phyloP scores from a whole-genome alignment of 2,888 invertebrate species.

The Troides aeacus region DNA sequence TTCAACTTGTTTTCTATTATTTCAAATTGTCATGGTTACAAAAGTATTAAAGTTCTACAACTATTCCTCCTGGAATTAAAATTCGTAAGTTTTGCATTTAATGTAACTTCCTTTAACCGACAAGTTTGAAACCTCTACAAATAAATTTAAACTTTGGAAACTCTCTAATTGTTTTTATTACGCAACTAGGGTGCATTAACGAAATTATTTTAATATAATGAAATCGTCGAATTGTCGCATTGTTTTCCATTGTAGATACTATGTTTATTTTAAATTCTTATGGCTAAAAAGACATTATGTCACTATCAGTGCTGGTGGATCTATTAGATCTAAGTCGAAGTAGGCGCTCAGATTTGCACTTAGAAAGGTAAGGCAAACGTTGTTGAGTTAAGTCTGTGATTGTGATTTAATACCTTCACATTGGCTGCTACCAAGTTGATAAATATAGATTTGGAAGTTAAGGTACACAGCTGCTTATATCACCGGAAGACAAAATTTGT shows the following conservation, averaged over 20 bases:
- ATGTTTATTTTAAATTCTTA: background rate
- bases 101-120: constrained; percentile 21
- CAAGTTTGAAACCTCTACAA: constrained; percentile 19
- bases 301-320: background rate
- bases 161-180: constrained; percentile 24
- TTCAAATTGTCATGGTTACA: constrained; percentile 6
- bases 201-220: constrained; percentile 11
- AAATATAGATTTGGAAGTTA: too few relatives aligned
- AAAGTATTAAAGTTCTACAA: background rate
- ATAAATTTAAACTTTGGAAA: constrained; percentile 23
- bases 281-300: background rate
- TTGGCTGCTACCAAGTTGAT: too few relatives aligned
- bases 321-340: background rate
- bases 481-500: too few relatives aligned
- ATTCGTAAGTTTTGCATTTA: constrained; percentile 18
- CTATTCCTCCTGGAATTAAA: constrained; percentile 12
- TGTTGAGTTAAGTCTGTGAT: too few relatives aligned
- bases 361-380: too few relatives aligned
- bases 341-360: too few relatives aligned
- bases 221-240: background rate
- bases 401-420: too few relatives aligned
- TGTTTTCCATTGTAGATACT: background rate
- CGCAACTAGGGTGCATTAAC: constrained; percentile 9
- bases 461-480: too few relatives aligned
- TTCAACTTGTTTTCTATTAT: background rate